Evolutionary conservation across 2,113 vertebrate species (phyloP).

Genomic region (Barbus barbus): DNA sequence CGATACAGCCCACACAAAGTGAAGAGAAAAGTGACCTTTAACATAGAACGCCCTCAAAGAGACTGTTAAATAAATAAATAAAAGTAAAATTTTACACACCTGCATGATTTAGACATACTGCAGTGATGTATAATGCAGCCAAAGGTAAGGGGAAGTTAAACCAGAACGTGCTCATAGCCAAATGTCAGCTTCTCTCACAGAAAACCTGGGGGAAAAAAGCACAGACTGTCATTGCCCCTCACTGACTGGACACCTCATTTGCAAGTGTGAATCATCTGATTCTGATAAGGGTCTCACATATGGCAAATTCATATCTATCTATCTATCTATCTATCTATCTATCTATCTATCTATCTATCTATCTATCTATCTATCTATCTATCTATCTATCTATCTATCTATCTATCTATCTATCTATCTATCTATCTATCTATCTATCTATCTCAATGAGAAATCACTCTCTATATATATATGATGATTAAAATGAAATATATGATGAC

Average conservation of each 20-base stretch:
- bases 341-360: too few species aligned
- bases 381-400: too few species aligned
- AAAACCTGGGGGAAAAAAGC: neutral
- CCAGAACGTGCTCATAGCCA: conserved; percentile 57
- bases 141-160: conserved; percentile 38
- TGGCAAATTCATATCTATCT: too few species aligned
- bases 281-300: neutral
- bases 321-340: too few species aligned
- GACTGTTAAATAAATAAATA: neutral
- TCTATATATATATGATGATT: too few species aligned
- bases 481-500: too few species aligned
- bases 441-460: too few species aligned
- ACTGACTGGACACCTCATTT: conserved; percentile 2
- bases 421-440: too few species aligned
- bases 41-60: neutral
- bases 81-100: conserved; percentile 62
- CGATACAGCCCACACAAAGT: conserved; percentile 1
- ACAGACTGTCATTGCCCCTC: conserved; percentile 12
- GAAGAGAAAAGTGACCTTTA: conserved; percentile 18
- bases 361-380: too few species aligned
- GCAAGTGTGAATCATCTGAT: neutral
- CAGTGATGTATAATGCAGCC: conserved; percentile 54
- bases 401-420: too few species aligned
- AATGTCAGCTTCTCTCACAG: conserved; percentile 43
- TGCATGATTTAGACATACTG: conserved; percentile 55